Evolutionary conservation across 2,797 vertebrate genomes (phyloP), one percentile per base, ranked within the genome.

Genomic region (Sarcoramphus papa): DNA sequence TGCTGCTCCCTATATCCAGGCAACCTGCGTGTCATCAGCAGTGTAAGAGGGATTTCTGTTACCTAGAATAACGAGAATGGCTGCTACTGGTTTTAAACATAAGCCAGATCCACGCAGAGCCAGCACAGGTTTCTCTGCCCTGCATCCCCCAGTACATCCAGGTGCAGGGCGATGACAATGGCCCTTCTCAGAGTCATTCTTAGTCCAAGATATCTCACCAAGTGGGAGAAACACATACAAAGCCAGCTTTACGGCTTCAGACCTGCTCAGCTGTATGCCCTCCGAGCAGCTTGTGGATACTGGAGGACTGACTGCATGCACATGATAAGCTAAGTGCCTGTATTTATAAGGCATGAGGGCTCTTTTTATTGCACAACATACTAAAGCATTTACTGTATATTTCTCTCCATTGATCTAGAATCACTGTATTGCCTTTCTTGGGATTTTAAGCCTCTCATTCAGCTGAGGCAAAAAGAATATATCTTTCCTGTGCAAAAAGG

Each of bases 361-460:
- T 76, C 82, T 63, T 86, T 86, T 78, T 62, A 86, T 67, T 90
- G 33, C 54, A 78, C 31, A 93, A 12, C 48, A 33, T 33, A 53
- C 47, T 60, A 43, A 85, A 56, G 33, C 4, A 0, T 64, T 92
- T 88, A 37, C 41, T 74, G 37, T 45, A 1, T 76, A 67, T 72
- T 54, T 87, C 51, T 90, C 51, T 85, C 83, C 72, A 50, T 64
- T 93, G 62, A 80, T 76, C 77, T 91, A 90, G 62, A 95, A 85
- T 68, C 18, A 74, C 82, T 80, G 53, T 72, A 56, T 82, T 87
- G 94, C 31, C 40, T 92, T 94, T 84, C 91, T 70, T 84, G 69
- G 35, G 85, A 93, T 86, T 95, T 95, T 47, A 92, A 80, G 50
- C 64, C 50, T 94, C 41, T 92, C 74, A 90, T 89, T 93, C 76